Conservation (phyloP, 2,888 invertebrate species). For the Physocephala rufipes region DNA sequence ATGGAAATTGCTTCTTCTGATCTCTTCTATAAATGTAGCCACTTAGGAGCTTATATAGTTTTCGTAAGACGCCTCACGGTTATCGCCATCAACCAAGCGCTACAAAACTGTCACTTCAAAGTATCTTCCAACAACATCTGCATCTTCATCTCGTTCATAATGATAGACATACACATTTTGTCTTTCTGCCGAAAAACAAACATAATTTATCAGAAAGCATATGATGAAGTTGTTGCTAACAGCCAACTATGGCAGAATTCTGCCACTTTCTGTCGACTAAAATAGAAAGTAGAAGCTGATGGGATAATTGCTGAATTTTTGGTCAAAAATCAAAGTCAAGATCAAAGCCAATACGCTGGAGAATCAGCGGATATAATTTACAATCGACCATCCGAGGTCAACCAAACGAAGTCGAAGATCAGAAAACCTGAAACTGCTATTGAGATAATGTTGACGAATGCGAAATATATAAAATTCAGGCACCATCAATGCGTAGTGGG, state of each 20-base stretch:
- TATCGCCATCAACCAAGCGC: slow-evolving; percentile 35
- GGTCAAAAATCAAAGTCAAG: slow-evolving; percentile 6
- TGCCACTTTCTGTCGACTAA: slow-evolving; percentile 40
- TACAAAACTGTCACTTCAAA: slow-evolving; percentile 41
- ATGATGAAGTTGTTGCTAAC: slow-evolving; percentile 37
- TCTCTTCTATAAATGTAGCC: neutral
- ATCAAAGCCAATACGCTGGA: neutral
- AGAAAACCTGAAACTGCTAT: neutral
- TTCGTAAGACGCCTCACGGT: slow-evolving; percentile 36
- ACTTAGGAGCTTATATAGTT: slow-evolving; percentile 39
- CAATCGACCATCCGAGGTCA: no score
- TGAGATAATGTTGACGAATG: neutral
- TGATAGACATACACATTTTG: no score
- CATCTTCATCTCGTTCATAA: no score
- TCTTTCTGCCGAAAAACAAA: no score
- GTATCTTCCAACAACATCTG: slow-evolving; percentile 26
- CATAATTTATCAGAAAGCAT: neutral
- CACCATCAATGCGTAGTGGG: neutral
- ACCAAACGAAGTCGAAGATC: neutral
- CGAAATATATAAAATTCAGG: slow-evolving; percentile 1
- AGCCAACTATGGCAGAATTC: slow-evolving; percentile 32
- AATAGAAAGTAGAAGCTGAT: slow-evolving; percentile 44
- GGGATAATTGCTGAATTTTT: slow-evolving; percentile 10
- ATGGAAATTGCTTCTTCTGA: no score
- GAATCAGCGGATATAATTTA: no score